phyloP scores from a whole-genome alignment of 2,888 invertebrate genomes.

The Drosophila quinaria region DNA sequence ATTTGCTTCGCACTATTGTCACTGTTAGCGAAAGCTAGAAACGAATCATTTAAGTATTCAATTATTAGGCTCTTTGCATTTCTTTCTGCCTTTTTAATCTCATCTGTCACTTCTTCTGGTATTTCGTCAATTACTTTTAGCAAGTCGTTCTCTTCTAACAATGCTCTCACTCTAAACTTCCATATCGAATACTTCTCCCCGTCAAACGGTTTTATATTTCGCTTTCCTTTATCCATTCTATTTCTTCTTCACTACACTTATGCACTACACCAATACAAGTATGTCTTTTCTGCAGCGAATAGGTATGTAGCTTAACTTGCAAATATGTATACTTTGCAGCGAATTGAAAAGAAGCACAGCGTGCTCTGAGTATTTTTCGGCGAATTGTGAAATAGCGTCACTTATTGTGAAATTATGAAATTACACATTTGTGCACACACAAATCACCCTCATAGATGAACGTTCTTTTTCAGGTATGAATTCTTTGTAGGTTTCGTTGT shows the following conservation, averaged over 20 bases:
- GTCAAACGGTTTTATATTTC: not conserved
- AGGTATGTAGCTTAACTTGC: no score
- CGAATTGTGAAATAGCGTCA: not conserved
- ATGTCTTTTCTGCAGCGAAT: no score
- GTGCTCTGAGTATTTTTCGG: not conserved
- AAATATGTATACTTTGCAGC: no score
- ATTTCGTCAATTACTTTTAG: not conserved
- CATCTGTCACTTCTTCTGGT: not conserved
- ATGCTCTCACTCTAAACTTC: constrained; percentile 5
- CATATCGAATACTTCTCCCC: not conserved
- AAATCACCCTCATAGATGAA: no score
- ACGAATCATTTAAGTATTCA: constrained; percentile 3
- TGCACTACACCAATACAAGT: no score
- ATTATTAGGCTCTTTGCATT: not conserved
- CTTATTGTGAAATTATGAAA: not conserved
- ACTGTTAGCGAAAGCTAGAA: not conserved
- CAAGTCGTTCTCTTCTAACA: constrained; percentile 1
- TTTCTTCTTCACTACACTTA: not conserved
- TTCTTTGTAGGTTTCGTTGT: not conserved
- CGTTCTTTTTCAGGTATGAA: no score
- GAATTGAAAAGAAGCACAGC: no score
- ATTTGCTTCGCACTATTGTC: not conserved
- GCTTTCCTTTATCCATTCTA: not conserved
- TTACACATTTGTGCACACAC: not conserved
- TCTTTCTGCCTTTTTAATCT: constrained; percentile 3